These are phyloP conservation scores for Indicator maculatus DNA, from an alignment of 2,113 vertebrate genomes.

Conservation along the genomic window DNA sequence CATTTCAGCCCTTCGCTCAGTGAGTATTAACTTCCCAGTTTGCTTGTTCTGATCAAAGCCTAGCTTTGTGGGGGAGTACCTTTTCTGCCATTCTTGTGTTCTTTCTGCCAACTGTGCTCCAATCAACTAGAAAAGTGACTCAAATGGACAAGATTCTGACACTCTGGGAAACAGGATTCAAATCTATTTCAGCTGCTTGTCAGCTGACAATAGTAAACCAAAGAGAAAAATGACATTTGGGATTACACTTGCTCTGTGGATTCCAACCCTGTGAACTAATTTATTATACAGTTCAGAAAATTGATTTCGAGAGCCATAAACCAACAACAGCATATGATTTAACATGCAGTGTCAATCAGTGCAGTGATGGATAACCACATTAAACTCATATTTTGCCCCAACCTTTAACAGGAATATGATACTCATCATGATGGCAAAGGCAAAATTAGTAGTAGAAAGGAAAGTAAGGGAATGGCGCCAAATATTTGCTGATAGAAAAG, in stretches of 20 bases:
- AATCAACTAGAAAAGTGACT: constrained; percentile 44
- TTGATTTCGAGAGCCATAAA: constrained; percentile 1
- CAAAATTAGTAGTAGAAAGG: neutral
- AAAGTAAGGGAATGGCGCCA: neutral
- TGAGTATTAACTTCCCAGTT: neutral
- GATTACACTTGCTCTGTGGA: neutral
- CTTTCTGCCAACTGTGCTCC: constrained; percentile 37
- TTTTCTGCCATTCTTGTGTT: constrained; percentile 18
- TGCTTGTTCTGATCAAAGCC: constrained; percentile 5
- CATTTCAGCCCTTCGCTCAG: neutral
- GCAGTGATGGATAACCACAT: neutral
- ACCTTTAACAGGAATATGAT: neutral
- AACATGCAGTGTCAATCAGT: neutral
- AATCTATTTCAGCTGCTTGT: constrained; percentile 10
- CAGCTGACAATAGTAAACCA: neutral
- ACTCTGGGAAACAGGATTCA: neutral
- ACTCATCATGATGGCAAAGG: neutral
- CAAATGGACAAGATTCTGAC: constrained; percentile 14
- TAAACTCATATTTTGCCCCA: neutral
- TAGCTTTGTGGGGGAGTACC: neutral
- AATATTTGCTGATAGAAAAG: neutral
- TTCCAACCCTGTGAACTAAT: neutral
- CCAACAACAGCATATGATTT: neutral
- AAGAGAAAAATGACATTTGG: neutral
- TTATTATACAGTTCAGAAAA: neutral